Evolutionary conservation across 1,140 invertebrate genomes (phyloP).

Genomic region (Amphibalanus amphitrite): DNA sequence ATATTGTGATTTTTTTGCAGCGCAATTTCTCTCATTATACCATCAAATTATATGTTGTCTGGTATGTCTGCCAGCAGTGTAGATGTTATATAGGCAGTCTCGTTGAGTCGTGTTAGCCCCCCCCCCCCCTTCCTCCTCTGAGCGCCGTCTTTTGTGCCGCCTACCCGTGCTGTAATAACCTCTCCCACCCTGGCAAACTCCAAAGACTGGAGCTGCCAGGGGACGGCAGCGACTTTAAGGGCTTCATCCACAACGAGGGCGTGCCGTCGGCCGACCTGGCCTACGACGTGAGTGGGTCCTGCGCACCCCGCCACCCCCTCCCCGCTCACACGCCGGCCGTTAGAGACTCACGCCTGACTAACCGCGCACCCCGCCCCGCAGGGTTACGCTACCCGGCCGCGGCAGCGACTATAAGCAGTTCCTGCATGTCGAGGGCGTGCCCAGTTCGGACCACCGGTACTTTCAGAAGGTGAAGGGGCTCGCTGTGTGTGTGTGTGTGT

Average conservation of each 20-base stretch:
- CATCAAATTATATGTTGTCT: too few relatives aligned
- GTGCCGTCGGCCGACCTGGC: conserved; percentile 12
- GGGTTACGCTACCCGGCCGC: not conserved
- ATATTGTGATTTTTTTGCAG: too few relatives aligned
- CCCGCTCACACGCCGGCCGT: too few relatives aligned
- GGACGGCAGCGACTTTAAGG: conserved; percentile 15
- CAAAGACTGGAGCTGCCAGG: conserved; percentile 6
- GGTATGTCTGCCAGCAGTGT: too few relatives aligned
- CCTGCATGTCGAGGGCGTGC: not conserved
- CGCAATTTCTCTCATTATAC: too few relatives aligned
- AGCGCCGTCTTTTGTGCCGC: too few relatives aligned
- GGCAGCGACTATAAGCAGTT: not conserved
- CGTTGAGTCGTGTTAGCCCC: too few relatives aligned
- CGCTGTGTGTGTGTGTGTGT: not conserved
- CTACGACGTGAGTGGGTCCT: conserved; percentile 8
- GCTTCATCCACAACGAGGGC: conserved; percentile 14
- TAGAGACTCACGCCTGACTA: not conserved
- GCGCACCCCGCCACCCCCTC: too few relatives aligned
- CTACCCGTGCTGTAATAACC: too few relatives aligned
- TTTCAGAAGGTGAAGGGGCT: not conserved
- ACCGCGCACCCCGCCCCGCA: not conserved
- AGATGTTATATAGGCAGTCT: too few relatives aligned
- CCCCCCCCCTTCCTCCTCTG: too few relatives aligned
- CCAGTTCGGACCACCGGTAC: not conserved
- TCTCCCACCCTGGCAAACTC: too few relatives aligned